A percentile compares a stretch with the other conserved stretches of the same genome.
Conservation (phyloP, 2,888 invertebrate species). For the Cyrtodaria siliqua region DNA sequence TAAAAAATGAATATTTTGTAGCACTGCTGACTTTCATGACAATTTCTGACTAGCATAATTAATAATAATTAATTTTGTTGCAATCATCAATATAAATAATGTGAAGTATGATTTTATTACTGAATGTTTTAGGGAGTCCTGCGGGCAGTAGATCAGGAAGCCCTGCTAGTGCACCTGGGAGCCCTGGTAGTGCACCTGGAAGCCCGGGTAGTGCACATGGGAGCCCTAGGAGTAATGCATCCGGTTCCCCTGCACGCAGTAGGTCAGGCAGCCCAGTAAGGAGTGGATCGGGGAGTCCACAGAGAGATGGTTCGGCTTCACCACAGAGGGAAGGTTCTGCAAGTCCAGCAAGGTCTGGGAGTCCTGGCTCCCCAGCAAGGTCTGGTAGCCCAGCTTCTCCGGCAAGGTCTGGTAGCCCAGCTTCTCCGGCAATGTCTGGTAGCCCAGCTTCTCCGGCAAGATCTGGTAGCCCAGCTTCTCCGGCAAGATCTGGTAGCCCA, state of each 20-base stretch:
- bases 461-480: slow-evolving; percentile 34
- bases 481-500: slow-evolving; percentile 36
- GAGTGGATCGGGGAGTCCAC: slow-evolving; percentile 19
- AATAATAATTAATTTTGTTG: too few relatives aligned
- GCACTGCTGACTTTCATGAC: too few relatives aligned
- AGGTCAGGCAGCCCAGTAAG: slow-evolving; percentile 34
- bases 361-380: slow-evolving; percentile 17
- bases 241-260: slow-evolving; percentile 27
- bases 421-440: slow-evolving; percentile 29
- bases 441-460: slow-evolving; percentile 58
- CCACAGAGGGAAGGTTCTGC: slow-evolving; percentile 15
- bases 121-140: slow-evolving; percentile 34
- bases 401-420: slow-evolving; percentile 38
- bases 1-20: too few relatives aligned
- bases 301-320: slow-evolving; percentile 9
- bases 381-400: slow-evolving; percentile 34
- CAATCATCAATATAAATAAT: too few relatives aligned
- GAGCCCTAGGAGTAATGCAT: slow-evolving; percentile 16
- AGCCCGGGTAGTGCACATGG: slow-evolving; percentile 30
- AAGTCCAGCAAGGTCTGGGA: slow-evolving; percentile 19
- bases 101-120: too few relatives aligned
- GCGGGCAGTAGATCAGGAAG: slow-evolving; percentile 38
- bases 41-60: too few relatives aligned
- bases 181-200: slow-evolving; percentile 25
- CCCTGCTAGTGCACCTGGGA: slow-evolving; percentile 31